A percentile compares a stretch with the other conserved stretches of the same genome.
Evolutionary conservation across 2,797 vertebrate species (phyloP).

Genomic region (Cuculus canorus): DNA sequence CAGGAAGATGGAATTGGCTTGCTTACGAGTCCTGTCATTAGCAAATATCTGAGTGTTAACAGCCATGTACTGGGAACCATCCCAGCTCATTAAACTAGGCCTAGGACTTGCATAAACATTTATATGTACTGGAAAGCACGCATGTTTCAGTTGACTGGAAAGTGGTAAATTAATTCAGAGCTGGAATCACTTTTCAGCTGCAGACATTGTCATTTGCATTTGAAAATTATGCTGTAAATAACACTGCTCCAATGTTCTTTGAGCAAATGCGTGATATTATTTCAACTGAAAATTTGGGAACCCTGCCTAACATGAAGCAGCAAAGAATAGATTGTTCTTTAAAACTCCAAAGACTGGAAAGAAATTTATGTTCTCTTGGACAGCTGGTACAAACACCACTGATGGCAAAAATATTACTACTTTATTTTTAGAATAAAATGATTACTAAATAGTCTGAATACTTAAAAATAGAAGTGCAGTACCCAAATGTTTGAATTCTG

Average conservation of each 20-base stretch:
- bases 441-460: not conserved
- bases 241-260: not conserved
- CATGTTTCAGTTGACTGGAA: not conserved
- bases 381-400: conserved; percentile 17
- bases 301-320: conserved; percentile 29
- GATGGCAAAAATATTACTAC: not conserved
- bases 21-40: not conserved
- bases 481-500: not conserved
- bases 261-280: not conserved
- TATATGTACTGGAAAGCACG: conserved; percentile 8
- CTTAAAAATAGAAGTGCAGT: not conserved
- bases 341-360: conserved; percentile 3
- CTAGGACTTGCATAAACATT: conserved; percentile 11
- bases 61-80: not conserved
- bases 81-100: conserved; percentile 8
- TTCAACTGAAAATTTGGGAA: conserved; percentile 29
- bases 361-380: conserved; percentile 22
- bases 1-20: not conserved
- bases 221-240: conserved; percentile 28
- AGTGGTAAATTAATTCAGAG: conserved; percentile 26
- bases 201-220: conserved; percentile 13
- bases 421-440: conserved; percentile 20
- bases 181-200: conserved; percentile 23
- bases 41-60: not conserved
- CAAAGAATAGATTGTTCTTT: conserved; percentile 13